phyloP scores from a whole-genome alignment of 2,888 invertebrate genomes.

The Rhagophthalmus giganteus region DNA sequence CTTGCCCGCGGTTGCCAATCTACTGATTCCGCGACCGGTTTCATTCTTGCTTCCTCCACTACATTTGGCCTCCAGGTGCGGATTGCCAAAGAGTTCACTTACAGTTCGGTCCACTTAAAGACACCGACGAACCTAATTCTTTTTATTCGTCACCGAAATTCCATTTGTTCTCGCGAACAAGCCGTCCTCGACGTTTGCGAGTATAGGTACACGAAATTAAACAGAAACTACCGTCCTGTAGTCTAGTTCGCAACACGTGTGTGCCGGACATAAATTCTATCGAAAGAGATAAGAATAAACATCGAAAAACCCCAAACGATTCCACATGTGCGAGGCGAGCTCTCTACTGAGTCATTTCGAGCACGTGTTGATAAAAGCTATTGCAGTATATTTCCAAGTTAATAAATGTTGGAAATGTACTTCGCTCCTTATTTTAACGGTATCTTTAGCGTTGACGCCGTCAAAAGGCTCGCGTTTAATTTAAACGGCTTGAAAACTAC shows the following conservation, averaged over 20 bases:
- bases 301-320: constrained; percentile 4
- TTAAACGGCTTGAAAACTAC: neutral
- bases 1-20: constrained; percentile 42
- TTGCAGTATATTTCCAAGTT: constrained; percentile 6
- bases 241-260: constrained; percentile 6
- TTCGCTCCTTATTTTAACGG: constrained; percentile 9
- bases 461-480: constrained; percentile 7
- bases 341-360: constrained; percentile 5
- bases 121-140: constrained; percentile 8
- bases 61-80: constrained; percentile 32
- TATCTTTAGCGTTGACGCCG: constrained; percentile 11
- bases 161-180: neutral
- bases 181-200: neutral
- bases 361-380: constrained; percentile 12
- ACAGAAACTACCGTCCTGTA: neutral
- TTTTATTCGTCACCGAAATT: constrained; percentile 8
- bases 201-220: constrained; percentile 2
- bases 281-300: constrained; percentile 6
- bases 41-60: constrained; percentile 34
- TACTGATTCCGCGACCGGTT: constrained; percentile 38
- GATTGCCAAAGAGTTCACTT: constrained; percentile 31
- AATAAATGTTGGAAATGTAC: constrained; percentile 15
- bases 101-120: constrained; percentile 23
- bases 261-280: constrained; percentile 3
- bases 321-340: constrained; percentile 10